These are phyloP conservation scores for Trematocara stigmaticum DNA, from an alignment of 2,113 vertebrate species.

Conservation along the genomic window DNA sequence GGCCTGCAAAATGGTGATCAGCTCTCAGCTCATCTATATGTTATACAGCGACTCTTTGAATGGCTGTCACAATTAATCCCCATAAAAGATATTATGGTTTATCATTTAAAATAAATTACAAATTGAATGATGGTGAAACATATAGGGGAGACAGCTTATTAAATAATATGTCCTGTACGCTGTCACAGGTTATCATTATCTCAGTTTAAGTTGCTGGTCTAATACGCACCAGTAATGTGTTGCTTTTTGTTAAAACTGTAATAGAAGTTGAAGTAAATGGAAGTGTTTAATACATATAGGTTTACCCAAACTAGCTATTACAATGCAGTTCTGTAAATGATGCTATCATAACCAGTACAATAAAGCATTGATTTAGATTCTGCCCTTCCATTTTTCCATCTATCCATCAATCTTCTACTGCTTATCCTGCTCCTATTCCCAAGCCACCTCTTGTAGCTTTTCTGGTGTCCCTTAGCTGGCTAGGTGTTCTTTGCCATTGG, in stretches of 20 bases:
- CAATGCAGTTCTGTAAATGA: not conserved
- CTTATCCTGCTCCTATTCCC: not conserved
- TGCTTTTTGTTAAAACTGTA: not conserved
- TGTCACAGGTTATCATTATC: not conserved
- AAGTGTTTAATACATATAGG: not conserved
- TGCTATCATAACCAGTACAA: not conserved
- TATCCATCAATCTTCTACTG: not conserved
- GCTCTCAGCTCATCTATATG: not conserved
- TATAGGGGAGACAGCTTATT: not conserved
- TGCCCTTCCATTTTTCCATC: not conserved
- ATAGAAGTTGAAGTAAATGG: not conserved
- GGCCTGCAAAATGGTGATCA: conserved; percentile 9
- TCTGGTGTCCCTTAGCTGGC: not conserved
- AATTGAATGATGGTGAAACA: not conserved
- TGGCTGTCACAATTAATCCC: not conserved
- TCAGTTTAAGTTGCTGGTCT: not conserved
- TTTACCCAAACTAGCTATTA: not conserved
- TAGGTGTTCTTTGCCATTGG: not conserved
- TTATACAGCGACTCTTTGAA: conserved; percentile 2
- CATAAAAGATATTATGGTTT: not conserved
- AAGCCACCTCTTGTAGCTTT: not conserved
- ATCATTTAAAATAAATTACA: not conserved
- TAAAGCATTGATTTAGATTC: not conserved
- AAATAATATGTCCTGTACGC: not conserved
- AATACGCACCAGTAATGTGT: not conserved